These are phyloP conservation scores for Notothenia coriiceps DNA, from an alignment of 2,113 vertebrate genomes.

Conservation along the genomic window DNA sequence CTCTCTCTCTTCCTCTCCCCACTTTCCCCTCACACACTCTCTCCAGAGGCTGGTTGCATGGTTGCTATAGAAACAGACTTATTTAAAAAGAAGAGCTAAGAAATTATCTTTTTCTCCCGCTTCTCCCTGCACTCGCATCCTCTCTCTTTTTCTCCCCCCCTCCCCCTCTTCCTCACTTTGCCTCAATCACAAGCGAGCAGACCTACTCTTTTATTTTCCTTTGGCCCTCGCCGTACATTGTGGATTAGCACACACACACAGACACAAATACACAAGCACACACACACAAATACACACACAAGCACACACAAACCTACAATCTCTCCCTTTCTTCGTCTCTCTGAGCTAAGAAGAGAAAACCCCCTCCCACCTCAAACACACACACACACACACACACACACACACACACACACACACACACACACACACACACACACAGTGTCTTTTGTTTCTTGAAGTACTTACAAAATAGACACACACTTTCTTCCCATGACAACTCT, in stretches of 20 bases:
- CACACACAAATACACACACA: slow-evolving; percentile 2
- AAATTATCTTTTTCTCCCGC: slow-evolving; percentile 78
- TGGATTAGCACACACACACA: slow-evolving; percentile 35
- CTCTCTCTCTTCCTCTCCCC: slow-evolving; percentile 24
- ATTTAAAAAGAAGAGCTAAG: slow-evolving; percentile 83
- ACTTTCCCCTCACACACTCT: slow-evolving; percentile 45
- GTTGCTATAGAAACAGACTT: slow-evolving; percentile 86
- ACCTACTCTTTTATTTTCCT: slow-evolving; percentile 62
- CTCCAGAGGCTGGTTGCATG: slow-evolving; percentile 74
- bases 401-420: no score
- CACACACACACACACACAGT: no score
- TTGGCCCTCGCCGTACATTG: slow-evolving; percentile 40
- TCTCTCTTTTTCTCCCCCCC: slow-evolving; percentile 7
- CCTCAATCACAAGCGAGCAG: slow-evolving; percentile 57
- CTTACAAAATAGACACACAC: background rate
- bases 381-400: no score
- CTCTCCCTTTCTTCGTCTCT: slow-evolving; percentile 5
- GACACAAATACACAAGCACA: slow-evolving; percentile 33
- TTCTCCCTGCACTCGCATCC: slow-evolving; percentile 7
- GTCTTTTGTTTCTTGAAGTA: background rate
- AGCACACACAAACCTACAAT: slow-evolving; percentile 9
- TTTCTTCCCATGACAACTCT: background rate
- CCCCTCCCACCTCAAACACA: background rate
- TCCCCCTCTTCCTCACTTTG: slow-evolving; percentile 8
- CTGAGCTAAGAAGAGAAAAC: background rate